Evolutionary conservation across 2,888 invertebrate genomes (phyloP), one percentile per base, ranked within the genome.

Genomic region (Altica lythri): DNA sequence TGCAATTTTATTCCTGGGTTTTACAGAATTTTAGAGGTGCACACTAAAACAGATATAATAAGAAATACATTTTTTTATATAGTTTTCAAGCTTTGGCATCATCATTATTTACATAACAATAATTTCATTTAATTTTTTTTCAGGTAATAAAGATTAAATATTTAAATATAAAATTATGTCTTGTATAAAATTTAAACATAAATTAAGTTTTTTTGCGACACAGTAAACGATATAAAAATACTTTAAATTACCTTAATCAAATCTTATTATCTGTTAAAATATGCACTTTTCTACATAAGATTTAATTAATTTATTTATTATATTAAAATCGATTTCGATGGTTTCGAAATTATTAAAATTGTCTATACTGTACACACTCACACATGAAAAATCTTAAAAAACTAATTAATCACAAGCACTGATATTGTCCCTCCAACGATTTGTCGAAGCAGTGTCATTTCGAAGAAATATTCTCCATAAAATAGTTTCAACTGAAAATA

Each of bases 381-480:
- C 12, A 47, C 32, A 47, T 38, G 17, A 51, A 44, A 30, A 54
- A 56, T 53, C 54, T 48, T 59, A 52, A 42, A n/a, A n/a, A 47
- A 52, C 49, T 54, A 57, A n/a, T 46, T 42, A 53, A 61, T 61
- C 61, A 61, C 61, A 61, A 59, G 54, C 57, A 60, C 60, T 57
- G 53, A 55, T 46, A 54, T 56, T 53, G 55, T 55, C 35, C 22
- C 46, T 55, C 47, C 55, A 43, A 55, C 46, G 13, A 34, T 12
- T 32, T 12, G 47, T 51, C 38, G 42, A 52, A 52, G 51, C 51
- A 52, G 35, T 48, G 52, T 37, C 51, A 52, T 56, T 48, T 40
- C 42, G 57, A 54, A 57, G 57, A 60, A 60, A 58, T 55, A 60
- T 56, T 46, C 55, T 52, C 54, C 58, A 53, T 45, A 38, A 44